Evolutionary conservation across 2,888 invertebrate genomes (phyloP), one percentile per base, ranked within the genome.

Genomic region (Yponomeuta cagnagella): DNA sequence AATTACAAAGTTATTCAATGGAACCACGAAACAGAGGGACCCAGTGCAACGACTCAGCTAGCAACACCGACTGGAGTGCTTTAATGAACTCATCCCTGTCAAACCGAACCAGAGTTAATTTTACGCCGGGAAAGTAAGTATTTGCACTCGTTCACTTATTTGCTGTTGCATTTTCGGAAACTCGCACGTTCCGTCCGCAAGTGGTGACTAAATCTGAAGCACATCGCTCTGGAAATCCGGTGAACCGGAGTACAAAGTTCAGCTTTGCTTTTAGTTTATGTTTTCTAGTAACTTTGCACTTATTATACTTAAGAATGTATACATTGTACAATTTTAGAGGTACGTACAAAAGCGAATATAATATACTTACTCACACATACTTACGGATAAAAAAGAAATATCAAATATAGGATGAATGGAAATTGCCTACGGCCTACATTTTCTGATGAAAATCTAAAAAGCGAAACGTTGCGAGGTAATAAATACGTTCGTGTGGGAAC

Each of bases 41-140:
- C 15, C 52, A 58, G 15, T 58, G 33, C 33, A 58, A 15, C 15
- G 15, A 58, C 15, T 15, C 52, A 3, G 15, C 12, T 58, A 12
- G 52, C 12, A 12, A 58, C 15, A 58, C 15, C 6, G 12, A 58
- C 52, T 12, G 15, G 12, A 12, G 52, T 58, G 52, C 52, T 58
- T 12, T 15, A 58, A 58, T 58, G 12, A 58, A 58, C 52, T 58
- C 15, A 15, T 58, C 52, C 52, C 52, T 58, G 52, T 58, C 52
- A 58, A 58, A 15, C 9, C 15, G 52, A 58, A 15, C 15, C 58
- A 63, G 63, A 70, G 70, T 70, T 63, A 70, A 70, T 70, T 70
- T 58, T 37, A 33, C 70, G 33, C 10, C 70, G 63, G 63, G 37
- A 70, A 70, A 63, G 63, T 70, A 70, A 63, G 63, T 70, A 48